These are phyloP conservation scores for Sander lucioperca DNA, from an alignment of 2,113 vertebrate species.

Conservation along the genomic window DNA sequence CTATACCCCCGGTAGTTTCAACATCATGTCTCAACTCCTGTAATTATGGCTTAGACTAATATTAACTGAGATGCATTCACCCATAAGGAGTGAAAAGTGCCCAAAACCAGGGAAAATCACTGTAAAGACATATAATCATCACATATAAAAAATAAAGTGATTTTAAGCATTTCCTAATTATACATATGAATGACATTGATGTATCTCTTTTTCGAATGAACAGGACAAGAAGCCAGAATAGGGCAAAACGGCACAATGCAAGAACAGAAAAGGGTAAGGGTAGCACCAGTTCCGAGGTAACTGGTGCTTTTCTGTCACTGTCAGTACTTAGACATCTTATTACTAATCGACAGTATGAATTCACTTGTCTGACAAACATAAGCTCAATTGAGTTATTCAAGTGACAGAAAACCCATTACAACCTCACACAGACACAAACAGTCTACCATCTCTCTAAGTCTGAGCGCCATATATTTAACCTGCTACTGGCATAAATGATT, in stretches of 20 bases:
- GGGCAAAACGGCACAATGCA: not conserved
- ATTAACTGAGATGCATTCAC: constrained; percentile 55
- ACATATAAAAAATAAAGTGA: not conserved
- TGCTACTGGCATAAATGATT: constrained; percentile 11
- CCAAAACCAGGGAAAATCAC: constrained; percentile 17
- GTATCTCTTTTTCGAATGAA: not conserved
- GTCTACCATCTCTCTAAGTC: not conserved
- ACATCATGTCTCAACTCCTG: constrained; percentile 61
- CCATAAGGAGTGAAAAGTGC: not conserved
- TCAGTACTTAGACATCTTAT: not conserved
- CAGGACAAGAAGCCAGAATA: not conserved
- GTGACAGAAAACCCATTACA: constrained; percentile 41
- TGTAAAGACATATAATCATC: constrained; percentile 24
- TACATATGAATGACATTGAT: not conserved
- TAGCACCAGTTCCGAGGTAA: not conserved
- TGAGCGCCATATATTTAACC: constrained; percentile 8
- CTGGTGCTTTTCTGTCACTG: constrained; percentile 15
- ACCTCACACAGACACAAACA: constrained; percentile 1
- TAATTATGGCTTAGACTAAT: constrained; percentile 63
- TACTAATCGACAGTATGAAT: constrained; percentile 18
- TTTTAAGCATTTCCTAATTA: constrained; percentile 23
- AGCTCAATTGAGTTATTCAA: constrained; percentile 23
- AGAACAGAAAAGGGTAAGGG: not conserved
- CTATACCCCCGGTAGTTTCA: constrained; percentile 59
- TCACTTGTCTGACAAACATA: constrained; percentile 11